Percentiles rank a stretch among this genome's conserved stretches.
Conservation (phyloP, 2,888 invertebrate species). For the Lochmaea crataegi region DNA sequence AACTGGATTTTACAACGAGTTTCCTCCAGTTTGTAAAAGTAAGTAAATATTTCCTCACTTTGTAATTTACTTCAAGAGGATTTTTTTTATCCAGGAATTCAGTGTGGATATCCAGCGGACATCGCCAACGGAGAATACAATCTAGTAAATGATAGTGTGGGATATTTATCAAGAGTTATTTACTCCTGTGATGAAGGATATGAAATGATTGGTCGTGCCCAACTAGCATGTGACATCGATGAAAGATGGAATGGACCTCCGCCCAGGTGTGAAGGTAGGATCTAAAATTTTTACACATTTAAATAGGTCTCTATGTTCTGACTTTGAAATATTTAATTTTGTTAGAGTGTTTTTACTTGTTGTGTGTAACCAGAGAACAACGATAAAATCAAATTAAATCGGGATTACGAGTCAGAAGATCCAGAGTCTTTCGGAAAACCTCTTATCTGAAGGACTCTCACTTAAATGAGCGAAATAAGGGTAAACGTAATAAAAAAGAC, state of each 20-base stretch:
- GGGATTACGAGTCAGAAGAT: background rate
- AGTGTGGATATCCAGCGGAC: conserved; percentile 90
- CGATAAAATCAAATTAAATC: too few relatives aligned
- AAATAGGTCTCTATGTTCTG: background rate
- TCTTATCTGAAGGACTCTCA: background rate
- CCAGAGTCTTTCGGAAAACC: background rate
- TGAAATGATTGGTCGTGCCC: conserved; percentile 85
- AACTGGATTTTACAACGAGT: conserved; percentile 93
- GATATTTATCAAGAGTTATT: conserved; percentile 87
- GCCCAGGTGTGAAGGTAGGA: conserved; percentile 82
- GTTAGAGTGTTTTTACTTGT: too few relatives aligned
- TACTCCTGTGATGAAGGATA: conserved; percentile 86
- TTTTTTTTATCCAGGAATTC: conserved; percentile 75
- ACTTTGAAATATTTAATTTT: too few relatives aligned
- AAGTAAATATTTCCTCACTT: conserved; percentile 62
- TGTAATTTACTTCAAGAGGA: background rate
- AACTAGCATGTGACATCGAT: conserved; percentile 90
- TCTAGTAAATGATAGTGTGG: conserved; percentile 85
- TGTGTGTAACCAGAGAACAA: too few relatives aligned
- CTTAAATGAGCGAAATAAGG: background rate
- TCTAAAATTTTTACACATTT: conserved; percentile 51
- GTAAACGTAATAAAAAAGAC: background rate
- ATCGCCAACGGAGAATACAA: conserved; percentile 85
- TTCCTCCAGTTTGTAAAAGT: conserved; percentile 94
- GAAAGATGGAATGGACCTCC: conserved; percentile 95